Conservation (phyloP, 2,797 vertebrate genomes). For the Halcyon badia region DNA sequence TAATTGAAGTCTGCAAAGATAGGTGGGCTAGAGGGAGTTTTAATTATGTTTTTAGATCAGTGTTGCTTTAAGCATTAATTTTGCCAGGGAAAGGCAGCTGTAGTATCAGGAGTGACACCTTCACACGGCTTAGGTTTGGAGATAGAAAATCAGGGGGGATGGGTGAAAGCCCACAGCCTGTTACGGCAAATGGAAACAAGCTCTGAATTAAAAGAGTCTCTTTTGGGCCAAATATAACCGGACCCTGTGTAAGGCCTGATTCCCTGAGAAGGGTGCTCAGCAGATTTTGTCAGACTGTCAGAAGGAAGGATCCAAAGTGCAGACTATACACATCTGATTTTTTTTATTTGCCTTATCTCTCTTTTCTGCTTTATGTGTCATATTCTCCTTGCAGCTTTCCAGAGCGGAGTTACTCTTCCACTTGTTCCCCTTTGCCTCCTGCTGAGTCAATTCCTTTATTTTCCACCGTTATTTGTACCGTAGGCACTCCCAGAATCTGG, state of each 20-base stretch:
- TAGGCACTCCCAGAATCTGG: constrained; percentile 29
- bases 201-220: background rate
- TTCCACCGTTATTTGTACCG: constrained; percentile 4
- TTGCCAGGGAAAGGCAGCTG: background rate
- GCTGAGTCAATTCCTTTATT: constrained; percentile 41
- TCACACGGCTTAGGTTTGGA: background rate
- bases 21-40: background rate
- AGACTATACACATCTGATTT: accelerated
- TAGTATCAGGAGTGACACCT: background rate
- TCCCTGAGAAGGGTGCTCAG: background rate
- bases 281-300: background rate
- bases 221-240: background rate
- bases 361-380: background rate
- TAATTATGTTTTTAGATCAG: background rate
- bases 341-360: background rate
- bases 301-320: background rate
- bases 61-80: constrained; percentile 9
- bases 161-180: background rate
- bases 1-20: constrained; percentile 8
- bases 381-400: background rate
- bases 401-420: constrained; percentile 29
- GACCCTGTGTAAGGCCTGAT: background rate
- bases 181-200: background rate
- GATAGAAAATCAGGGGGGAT: background rate
- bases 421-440: constrained; percentile 42